Evolutionary conservation across 2,888 invertebrate species (phyloP), one percentile per base, ranked within the genome.

Genomic region (Bibio marci): DNA sequence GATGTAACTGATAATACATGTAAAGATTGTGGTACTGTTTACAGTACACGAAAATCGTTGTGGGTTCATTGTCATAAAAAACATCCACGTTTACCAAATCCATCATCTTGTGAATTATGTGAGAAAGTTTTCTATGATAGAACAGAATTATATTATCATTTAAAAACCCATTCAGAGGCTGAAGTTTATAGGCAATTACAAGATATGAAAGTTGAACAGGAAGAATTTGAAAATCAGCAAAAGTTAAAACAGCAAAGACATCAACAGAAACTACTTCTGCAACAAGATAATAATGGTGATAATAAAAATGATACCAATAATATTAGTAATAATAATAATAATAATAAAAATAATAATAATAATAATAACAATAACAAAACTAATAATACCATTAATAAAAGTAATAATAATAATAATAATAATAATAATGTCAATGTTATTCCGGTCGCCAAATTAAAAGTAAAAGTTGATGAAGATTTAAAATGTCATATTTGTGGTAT

Each of bases 51-150:
- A 13, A 62, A 62, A 46, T 62, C 62, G 44, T 51, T 62, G 28
- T 62, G 62, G 62, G 62, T 62, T 36, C 62, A 62, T 52, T 58
- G 62, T 14, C 60, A 62, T 41, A 62, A 62, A 43, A 62, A 62
- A 46, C 62, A 62, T 54, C 62, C 62, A 4, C 56, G 58, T 42
- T 53, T 59, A 15, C 55, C 62, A 1, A 55, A 60, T 45, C 62
- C 62, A 4, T 56, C 56, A 1, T 55, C 55, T 40, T 62, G 62
- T 45, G 49, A 50, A 15, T 46, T 59, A 11, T 62, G 62, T 43
- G 55, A 59, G n/a, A 62, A 62, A 43, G 50, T 54, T 13, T 62
- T 62, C 50, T 62, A 60, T 27, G 59, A 60, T 37, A 54, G 52
- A 8, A 59, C 58, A 42, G 61, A 60, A 57, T 45, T 61, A 34